A percentile compares a stretch with the other conserved stretches of the same genome.
Conservation (phyloP, 2,888 invertebrate species). For the Myopa testacea region DNA sequence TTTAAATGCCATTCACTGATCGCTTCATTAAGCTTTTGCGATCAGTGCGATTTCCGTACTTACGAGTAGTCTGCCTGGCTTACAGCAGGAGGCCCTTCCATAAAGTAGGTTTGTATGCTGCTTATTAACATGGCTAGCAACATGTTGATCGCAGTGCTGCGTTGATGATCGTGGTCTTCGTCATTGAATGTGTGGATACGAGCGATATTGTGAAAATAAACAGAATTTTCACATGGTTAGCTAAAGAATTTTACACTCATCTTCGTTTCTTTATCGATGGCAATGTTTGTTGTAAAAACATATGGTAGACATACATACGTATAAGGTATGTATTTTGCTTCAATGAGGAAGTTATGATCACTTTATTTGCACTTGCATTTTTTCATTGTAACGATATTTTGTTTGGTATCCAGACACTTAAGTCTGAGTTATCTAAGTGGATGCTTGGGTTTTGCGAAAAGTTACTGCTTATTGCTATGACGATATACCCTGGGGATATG, state of each 20-base stretch:
- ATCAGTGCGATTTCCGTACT: neutral
- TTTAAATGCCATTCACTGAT: constrained; percentile 26
- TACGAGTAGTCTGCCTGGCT: neutral
- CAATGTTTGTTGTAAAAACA: neutral
- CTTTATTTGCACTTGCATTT: constrained; percentile 14
- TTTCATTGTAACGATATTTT: constrained; percentile 13
- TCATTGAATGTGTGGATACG: neutral
- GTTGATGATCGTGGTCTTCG: constrained; percentile 4
- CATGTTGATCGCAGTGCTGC: neutral
- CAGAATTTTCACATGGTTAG: constrained; percentile 4
- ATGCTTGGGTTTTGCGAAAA: neutral
- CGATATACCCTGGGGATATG: neutral
- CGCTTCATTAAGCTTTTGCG: constrained; percentile 19
- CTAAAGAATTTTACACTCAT: neutral
- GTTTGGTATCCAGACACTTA: neutral
- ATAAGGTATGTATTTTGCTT: constrained; percentile 11
- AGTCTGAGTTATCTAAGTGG: neutral
- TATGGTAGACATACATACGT: neutral
- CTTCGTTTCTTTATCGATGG: neutral
- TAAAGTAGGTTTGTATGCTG: neutral
- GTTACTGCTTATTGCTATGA: constrained; percentile 18
- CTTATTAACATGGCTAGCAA: constrained; percentile 19
- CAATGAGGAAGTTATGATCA: constrained; percentile 26
- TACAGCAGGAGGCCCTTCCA: neutral
- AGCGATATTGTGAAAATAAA: constrained; percentile 28